phyloP scores from a whole-genome alignment of 2,797 vertebrate species.

The Pitangus sulphuratus region DNA sequence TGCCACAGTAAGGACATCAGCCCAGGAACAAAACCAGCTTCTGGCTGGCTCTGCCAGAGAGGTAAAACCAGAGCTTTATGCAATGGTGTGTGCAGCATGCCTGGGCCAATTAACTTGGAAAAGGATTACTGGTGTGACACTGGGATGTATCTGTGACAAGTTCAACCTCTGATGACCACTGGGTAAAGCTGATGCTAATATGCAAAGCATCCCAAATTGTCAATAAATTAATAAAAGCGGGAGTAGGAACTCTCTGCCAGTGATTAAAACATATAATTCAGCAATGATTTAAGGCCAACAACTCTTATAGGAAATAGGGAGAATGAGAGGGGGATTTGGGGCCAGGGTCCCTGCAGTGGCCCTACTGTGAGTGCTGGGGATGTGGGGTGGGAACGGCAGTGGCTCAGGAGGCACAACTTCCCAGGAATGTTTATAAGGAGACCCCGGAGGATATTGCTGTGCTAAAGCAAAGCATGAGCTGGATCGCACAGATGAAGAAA shows the following conservation, averaged over 20 bases:
- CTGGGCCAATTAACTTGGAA: slow-evolving; percentile 47
- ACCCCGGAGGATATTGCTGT: neutral
- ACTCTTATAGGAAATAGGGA: neutral
- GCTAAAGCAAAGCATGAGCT: rapidly evolving
- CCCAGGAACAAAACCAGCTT: neutral
- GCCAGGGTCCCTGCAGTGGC: neutral
- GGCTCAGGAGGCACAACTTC: neutral
- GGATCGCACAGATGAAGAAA: neutral
- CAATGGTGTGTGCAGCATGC: neutral
- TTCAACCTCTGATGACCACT: neutral
- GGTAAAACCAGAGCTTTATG: slow-evolving; percentile 12
- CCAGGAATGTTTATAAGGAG: neutral
- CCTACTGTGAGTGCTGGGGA: rapidly evolving
- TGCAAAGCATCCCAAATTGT: neutral
- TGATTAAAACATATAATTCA: neutral
- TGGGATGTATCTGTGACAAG: neutral
- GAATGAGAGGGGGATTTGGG: neutral
- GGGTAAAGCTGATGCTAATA: neutral
- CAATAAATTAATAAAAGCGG: neutral
- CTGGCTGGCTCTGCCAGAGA: neutral
- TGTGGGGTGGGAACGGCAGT: rapidly evolving
- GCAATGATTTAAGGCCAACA: neutral
- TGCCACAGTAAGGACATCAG: neutral
- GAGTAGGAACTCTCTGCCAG: neutral
- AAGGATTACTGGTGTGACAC: slow-evolving; percentile 44